Base-by-base conservation (phyloP, 2,113 vertebrate genomes). In the Sorex fumeus region DNA sequence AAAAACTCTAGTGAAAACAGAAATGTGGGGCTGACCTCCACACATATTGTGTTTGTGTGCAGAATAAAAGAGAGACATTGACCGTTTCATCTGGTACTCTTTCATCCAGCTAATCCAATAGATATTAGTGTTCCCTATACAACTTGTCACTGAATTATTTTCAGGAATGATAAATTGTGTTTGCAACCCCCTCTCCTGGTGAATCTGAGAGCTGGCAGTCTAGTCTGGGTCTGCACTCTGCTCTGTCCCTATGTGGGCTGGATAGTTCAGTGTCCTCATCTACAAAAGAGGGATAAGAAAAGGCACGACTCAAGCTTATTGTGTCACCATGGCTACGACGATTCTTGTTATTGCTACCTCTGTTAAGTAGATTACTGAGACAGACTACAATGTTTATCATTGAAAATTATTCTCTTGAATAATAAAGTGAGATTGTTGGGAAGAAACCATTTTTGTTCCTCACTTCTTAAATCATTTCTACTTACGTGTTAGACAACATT, bases 11-110 rank as follows among this genome's bases (percentile, higher is more conserved):
- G 13, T 8, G 15, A 47, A 40, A 66, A n/a, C 47, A 60, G 47
- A 50, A 50, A 47, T 23, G 19, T 2, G 8, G 28, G 45, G 53
- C 25, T 25, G 13, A 25, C 67, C 32, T 93, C 12, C 27, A 36
- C 13, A 28, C 4, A 10, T n/a, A 10, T 27, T 16, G 4, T 16
- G 7, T 0, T n/a, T n/a, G 0, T 40, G 7, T 53, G 15, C 25
- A 28, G 23, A 7, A 47, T 53, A 36, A 76, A 15, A 50, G 30
- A 43, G 60, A 66, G 43, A 69, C 3, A 1, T 6, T 2, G 21
- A 15, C 32, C 28, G 12, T 30, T 28, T 66, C 36, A 30, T 82
- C 0, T 4, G 19, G 8, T 25, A 1, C 23, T 32, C 28, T 40
- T 6, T 9, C 8, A 6, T 3, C 13, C 50, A 40, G 1, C 12